Conservation (phyloP, 2,797 vertebrate species). For the Pelobates cultripes region DNA sequence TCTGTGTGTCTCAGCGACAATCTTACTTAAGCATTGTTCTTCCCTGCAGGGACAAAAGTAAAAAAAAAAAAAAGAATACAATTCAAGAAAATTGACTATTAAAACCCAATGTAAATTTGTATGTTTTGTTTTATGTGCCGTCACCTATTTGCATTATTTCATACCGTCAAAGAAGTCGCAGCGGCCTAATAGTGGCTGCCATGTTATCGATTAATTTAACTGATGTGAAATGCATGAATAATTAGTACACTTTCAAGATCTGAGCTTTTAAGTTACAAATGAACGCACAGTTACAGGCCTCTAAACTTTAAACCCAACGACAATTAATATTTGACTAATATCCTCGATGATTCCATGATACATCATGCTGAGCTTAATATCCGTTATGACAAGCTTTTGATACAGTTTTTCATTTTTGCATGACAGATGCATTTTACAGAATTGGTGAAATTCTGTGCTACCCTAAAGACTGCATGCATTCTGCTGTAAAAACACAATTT, state of each 20-base stretch:
- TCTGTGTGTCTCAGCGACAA: too few relatives aligned
- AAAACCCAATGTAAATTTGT: too few relatives aligned
- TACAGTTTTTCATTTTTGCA: not conserved
- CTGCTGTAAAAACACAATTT: not conserved
- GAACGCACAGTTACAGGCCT: not conserved
- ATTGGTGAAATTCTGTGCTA: not conserved
- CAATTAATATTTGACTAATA: slow-evolving; percentile 27
- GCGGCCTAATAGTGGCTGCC: not conserved
- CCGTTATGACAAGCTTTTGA: not conserved
- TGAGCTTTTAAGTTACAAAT: not conserved
- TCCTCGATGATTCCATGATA: not conserved
- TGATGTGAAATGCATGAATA: not conserved
- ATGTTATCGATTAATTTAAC: not conserved
- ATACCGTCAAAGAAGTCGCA: too few relatives aligned
- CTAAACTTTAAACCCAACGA: not conserved
- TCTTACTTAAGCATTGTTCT: too few relatives aligned
- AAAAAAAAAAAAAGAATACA: too few relatives aligned
- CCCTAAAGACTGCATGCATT: not conserved
- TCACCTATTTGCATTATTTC: too few relatives aligned
- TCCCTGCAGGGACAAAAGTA: too few relatives aligned
- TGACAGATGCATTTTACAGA: not conserved
- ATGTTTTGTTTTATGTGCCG: too few relatives aligned
- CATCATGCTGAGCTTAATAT: slow-evolving; percentile 21
- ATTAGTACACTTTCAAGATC: slow-evolving; percentile 19
- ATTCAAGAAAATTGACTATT: too few relatives aligned